Percentiles rank a stretch among this genome's conserved stretches.
Evolutionary conservation across 2,113 vertebrate genomes (phyloP).

Genomic region (Caretta caretta): DNA sequence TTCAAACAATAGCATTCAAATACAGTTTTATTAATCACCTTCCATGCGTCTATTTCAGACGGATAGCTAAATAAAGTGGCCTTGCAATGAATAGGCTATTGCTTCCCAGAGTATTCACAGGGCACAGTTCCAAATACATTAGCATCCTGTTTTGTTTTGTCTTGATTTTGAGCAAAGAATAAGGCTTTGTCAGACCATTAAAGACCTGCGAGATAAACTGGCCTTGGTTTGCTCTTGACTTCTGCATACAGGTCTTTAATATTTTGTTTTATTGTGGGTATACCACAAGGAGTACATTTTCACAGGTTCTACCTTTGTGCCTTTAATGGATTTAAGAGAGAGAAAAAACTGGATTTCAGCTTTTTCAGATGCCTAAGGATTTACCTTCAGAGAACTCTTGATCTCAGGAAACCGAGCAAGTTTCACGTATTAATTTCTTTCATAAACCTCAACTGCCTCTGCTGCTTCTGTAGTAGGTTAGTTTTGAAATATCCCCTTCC

Average conservation of each 20-base stretch:
- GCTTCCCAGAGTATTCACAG: slow-evolving; percentile 35
- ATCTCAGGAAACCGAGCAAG: background rate
- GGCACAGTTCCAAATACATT: slow-evolving; percentile 41
- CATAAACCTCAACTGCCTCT: background rate
- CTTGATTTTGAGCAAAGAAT: background rate
- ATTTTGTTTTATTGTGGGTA: background rate
- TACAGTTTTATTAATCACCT: background rate
- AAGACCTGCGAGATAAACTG: background rate
- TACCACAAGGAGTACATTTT: background rate
- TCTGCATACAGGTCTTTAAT: background rate
- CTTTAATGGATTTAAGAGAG: background rate
- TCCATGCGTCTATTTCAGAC: rapidly evolving
- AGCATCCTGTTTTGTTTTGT: background rate
- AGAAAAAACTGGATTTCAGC: background rate
- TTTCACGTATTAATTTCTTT: background rate
- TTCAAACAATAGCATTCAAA: background rate
- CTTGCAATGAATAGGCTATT: slow-evolving; percentile 12
- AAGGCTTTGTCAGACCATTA: slow-evolving; percentile 34
- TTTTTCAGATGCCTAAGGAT: background rate
- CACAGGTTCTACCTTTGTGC: background rate
- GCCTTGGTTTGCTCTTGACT: background rate
- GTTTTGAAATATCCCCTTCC: slow-evolving; percentile 36
- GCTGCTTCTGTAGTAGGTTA: background rate
- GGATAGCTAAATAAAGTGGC: background rate
- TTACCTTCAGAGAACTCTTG: background rate